Percentiles rank a stretch among this genome's conserved stretches.
These are phyloP conservation scores for Eublepharis macularius DNA, from an alignment of 2,113 vertebrate genomes.

Conservation along the genomic window DNA sequence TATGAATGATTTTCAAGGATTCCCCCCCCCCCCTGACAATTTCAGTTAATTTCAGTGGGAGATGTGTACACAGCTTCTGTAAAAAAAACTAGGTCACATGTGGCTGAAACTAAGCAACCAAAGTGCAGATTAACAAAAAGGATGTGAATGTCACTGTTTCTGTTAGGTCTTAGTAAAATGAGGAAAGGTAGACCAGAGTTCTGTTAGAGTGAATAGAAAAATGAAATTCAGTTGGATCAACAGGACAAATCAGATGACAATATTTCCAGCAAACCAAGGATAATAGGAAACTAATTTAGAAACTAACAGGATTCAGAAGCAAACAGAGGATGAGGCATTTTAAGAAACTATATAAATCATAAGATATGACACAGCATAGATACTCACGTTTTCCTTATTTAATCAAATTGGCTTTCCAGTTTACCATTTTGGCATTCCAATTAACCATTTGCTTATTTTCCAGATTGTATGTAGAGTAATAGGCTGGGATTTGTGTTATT, in stretches of 20 bases:
- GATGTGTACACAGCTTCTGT: neutral
- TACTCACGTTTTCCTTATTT: too few relatives aligned
- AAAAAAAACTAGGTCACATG: conserved; percentile 9
- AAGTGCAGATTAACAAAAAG: neutral
- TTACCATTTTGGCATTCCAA: too few relatives aligned
- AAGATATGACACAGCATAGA: too few relatives aligned
- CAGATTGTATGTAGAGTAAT: too few relatives aligned
- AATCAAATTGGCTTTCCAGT: too few relatives aligned
- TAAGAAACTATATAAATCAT: neutral
- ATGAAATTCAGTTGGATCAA: neutral
- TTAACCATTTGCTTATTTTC: too few relatives aligned
- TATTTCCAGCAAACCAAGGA: neutral
- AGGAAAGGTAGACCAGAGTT: neutral
- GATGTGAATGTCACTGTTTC: neutral
- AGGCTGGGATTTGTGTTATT: too few relatives aligned
- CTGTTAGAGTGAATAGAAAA: neutral
- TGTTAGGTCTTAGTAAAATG: neutral
- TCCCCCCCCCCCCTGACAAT: neutral
- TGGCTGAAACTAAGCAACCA: neutral
- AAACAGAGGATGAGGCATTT: neutral
- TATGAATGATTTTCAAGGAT: neutral
- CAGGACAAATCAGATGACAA: neutral
- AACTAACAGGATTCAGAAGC: neutral
- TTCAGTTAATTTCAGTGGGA: neutral
- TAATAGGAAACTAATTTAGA: neutral